phyloP scores from a whole-genome alignment of 1,140 invertebrate species.

The Amphibalanus amphitrite region DNA sequence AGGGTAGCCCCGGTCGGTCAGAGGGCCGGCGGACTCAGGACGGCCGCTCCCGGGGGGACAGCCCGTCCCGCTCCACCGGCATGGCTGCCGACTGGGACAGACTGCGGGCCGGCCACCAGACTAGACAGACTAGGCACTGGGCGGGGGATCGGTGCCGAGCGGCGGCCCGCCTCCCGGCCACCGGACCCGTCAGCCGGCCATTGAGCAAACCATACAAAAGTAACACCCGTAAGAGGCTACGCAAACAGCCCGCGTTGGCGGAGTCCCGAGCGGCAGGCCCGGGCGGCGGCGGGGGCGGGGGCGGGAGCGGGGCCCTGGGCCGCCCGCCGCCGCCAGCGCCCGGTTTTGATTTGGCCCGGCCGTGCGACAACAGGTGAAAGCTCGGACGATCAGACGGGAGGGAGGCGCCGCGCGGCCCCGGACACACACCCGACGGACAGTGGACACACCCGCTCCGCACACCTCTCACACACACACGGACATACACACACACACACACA shows the following conservation, averaged over 20 bases:
- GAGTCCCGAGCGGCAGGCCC: too few species aligned
- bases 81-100: too few species aligned
- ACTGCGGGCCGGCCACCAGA: not conserved
- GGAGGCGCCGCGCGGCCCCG: too few species aligned
- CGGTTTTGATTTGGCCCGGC: not conserved
- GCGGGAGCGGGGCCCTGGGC: too few species aligned
- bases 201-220: not conserved
- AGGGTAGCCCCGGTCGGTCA: not conserved
- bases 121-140: not conserved
- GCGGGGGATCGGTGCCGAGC: too few species aligned
- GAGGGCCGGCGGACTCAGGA: too few species aligned
- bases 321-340: too few species aligned
- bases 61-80: too few species aligned
- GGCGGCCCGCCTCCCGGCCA: not conserved
- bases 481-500: not conserved
- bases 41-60: too few species aligned
- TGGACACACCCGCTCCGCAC: too few species aligned
- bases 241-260: not conserved
- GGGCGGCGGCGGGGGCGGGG: too few species aligned
- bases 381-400: not conserved
- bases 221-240: not conserved
- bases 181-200: not conserved
- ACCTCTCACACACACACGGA: not conserved
- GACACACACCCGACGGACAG: too few species aligned
- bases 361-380: not conserved